Evolutionary conservation across 2,113 vertebrate genomes (phyloP).

Genomic region (Albula goreensis): DNA sequence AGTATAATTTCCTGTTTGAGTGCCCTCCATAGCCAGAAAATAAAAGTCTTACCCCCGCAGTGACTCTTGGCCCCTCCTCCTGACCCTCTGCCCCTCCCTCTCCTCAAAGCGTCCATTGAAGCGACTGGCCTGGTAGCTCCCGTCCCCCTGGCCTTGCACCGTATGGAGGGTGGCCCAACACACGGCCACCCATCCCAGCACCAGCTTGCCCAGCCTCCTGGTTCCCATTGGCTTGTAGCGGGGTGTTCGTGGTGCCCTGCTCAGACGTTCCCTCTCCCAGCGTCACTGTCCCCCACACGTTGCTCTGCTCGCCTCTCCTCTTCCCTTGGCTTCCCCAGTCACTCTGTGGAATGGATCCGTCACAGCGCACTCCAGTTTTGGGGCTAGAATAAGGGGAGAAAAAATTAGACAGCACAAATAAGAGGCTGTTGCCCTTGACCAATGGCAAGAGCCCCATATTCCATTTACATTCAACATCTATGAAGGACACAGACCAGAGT

Average conservation of each 20-base stretch:
- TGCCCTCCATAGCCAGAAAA: neutral
- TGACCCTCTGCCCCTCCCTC: slow-evolving; percentile 71
- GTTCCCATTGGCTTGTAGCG: slow-evolving; percentile 69
- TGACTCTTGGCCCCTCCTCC: slow-evolving; percentile 80
- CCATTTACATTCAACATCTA: neutral
- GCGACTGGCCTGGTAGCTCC: slow-evolving; percentile 72
- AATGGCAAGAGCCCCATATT: too few relatives aligned
- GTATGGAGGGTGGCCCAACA: slow-evolving; percentile 53
- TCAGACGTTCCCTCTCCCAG: slow-evolving; percentile 30
- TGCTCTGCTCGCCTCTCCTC: slow-evolving; percentile 27
- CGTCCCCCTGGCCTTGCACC: slow-evolving; percentile 64
- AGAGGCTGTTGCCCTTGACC: neutral
- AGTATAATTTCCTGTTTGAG: neutral
- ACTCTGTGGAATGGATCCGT: slow-evolving; percentile 42
- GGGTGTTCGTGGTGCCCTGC: slow-evolving; percentile 42
- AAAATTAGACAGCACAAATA: slow-evolving; percentile 18
- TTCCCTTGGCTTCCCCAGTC: slow-evolving; percentile 41
- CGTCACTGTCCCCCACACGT: slow-evolving; percentile 15
- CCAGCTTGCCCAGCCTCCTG: slow-evolving; percentile 69
- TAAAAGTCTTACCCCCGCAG: slow-evolving; percentile 79
- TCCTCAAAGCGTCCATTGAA: slow-evolving; percentile 71
- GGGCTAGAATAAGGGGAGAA: slow-evolving; percentile 45
- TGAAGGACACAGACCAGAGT: neutral
- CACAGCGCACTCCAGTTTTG: slow-evolving; percentile 55
- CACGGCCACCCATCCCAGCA: slow-evolving; percentile 79